A percentile compares a stretch with the other conserved stretches of the same genome.
phyloP scores from a whole-genome alignment of 2,113 vertebrate genomes.

The Strix uralensis region DNA sequence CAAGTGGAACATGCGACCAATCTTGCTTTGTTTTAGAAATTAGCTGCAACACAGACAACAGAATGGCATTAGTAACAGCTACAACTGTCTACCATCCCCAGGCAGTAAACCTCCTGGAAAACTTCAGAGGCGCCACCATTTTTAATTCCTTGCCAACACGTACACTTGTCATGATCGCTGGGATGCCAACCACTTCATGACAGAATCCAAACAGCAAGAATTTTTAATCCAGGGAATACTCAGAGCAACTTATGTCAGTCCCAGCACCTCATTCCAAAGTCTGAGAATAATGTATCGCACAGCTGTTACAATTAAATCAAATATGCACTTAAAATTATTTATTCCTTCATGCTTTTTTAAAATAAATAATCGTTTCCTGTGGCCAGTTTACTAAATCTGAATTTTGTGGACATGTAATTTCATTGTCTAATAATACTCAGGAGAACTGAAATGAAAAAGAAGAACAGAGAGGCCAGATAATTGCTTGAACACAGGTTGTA shows the following conservation, averaged over 20 bases:
- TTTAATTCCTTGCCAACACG: slow-evolving; percentile 9
- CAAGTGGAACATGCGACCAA: not conserved
- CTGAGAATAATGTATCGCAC: not conserved
- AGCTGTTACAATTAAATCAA: not conserved
- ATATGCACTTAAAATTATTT: not conserved
- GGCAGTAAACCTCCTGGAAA: not conserved
- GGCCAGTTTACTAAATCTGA: not conserved
- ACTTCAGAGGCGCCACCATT: slow-evolving; percentile 4
- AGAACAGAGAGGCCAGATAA: not conserved
- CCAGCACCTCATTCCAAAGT: not conserved
- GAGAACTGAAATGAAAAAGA: not conserved
- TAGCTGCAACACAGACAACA: not conserved
- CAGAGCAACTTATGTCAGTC: not conserved
- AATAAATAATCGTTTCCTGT: not conserved
- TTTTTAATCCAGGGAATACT: slow-evolving; percentile 2
- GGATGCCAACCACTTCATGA: slow-evolving; percentile 23
- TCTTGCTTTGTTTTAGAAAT: slow-evolving; percentile 7
- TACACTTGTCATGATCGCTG: not conserved
- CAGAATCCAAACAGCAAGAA: not conserved
- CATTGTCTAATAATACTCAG: not conserved
- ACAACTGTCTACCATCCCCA: not conserved
- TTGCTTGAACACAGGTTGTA: not conserved
- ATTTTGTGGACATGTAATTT: not conserved
- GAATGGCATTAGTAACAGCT: not conserved
- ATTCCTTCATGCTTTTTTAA: not conserved